Evolutionary conservation across 2,113 vertebrate genomes (phyloP).

Genomic region (Perca flavescens): DNA sequence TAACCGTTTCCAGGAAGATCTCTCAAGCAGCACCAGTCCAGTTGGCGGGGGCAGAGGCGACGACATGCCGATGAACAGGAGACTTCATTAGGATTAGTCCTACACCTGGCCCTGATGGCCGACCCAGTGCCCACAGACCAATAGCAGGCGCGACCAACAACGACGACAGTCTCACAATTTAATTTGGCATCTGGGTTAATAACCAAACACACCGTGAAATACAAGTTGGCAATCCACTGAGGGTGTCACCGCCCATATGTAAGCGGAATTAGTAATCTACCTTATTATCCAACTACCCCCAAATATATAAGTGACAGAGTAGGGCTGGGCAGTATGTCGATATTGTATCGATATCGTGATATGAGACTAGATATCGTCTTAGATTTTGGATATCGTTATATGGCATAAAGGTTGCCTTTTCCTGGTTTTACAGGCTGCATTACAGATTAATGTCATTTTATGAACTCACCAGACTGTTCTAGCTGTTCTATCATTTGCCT

Average conservation of each 20-base stretch:
- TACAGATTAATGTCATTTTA: too few species aligned
- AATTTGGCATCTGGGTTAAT: constrained; percentile 19
- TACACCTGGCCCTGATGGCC: constrained; percentile 43
- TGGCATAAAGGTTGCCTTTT: too few species aligned
- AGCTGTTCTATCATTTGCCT: too few species aligned
- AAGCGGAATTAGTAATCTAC: background rate
- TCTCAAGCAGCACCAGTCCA: constrained; percentile 62
- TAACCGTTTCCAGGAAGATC: constrained; percentile 63
- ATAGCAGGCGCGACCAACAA: constrained; percentile 24
- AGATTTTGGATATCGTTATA: too few species aligned
- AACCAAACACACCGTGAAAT: background rate
- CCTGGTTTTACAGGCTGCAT: too few species aligned
- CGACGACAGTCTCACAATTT: constrained; percentile 17
- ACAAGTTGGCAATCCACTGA: background rate
- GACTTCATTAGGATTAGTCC: constrained; percentile 71
- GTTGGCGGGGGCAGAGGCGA: constrained; percentile 68
- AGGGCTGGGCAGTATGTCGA: too few species aligned
- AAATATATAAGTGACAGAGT: too few species aligned
- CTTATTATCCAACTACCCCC: background rate
- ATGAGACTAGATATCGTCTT: too few species aligned
- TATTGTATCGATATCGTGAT: too few species aligned
- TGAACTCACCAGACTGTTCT: too few species aligned
- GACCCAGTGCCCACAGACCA: constrained; percentile 41
- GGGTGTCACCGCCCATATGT: background rate
- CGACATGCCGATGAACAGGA: constrained; percentile 70